These are phyloP conservation scores for Triplophysa bombifrons DNA, from an alignment of 2,797 vertebrate species.

Conservation along the genomic window DNA sequence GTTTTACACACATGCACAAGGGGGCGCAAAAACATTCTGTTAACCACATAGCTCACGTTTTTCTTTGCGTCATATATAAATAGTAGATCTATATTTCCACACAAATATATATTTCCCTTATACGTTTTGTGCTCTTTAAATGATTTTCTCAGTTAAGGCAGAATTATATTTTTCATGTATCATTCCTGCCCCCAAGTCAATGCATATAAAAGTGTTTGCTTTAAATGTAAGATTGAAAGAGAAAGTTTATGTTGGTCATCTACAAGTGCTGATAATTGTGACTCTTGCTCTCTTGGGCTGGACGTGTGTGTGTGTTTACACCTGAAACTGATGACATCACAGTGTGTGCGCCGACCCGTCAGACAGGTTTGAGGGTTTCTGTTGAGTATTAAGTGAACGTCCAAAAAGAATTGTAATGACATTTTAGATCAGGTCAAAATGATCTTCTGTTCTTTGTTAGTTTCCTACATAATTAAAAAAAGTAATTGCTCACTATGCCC, in stretches of 20 bases:
- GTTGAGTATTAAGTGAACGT: constrained; percentile 61
- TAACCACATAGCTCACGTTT: background rate
- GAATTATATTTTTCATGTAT: no score
- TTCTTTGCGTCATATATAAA: no score
- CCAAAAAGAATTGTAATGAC: background rate
- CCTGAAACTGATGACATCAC: constrained; percentile 61
- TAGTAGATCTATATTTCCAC: no score
- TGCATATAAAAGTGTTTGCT: no score
- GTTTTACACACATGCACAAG: background rate
- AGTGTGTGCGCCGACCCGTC: constrained; percentile 57
- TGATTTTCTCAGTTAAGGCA: background rate
- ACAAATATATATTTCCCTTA: background rate
- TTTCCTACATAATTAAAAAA: background rate
- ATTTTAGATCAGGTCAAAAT: constrained; percentile 1
- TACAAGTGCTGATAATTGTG: background rate
- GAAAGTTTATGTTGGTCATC: background rate
- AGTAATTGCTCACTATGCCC: background rate
- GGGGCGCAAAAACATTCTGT: background rate
- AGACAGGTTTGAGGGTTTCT: constrained; percentile 73
- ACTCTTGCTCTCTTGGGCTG: background rate
- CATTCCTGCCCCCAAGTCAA: background rate
- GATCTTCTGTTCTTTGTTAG: background rate
- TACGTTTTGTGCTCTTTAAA: background rate
- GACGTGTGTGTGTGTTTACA: constrained; percentile 63
- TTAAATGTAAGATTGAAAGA: background rate